Base-by-base conservation (phyloP, 1,140 invertebrate species). In the Ridgeia piscesae region DNA sequence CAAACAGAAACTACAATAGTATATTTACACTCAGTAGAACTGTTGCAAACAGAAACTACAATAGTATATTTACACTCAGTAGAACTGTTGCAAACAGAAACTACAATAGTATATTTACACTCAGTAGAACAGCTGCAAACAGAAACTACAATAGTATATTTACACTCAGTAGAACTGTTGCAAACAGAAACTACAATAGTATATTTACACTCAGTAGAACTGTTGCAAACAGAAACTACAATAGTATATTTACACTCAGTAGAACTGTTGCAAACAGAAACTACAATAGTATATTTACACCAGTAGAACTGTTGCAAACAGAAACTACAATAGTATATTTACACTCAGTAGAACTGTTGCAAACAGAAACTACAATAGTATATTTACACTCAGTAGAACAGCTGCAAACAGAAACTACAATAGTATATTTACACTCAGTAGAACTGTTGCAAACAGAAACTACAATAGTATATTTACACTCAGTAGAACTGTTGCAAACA, bases 291-390 rank as follows among this genome's bases (percentile, higher is more conserved):
- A 11, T 42, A 42, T 42, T 42, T 96, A 95, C 50, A 98, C 93
- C 97, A 98, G 92, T 96, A 96, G 89, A 96, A 94, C 93, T 6
- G 42, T 89, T 92, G n/a, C 42, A 89, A 33, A 33, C 27, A 93
- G 42, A 94, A 94, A 94, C 91, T 93, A 94, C 94, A 90, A 17
- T 34, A 90, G 17, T 31, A 27, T 34, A 34, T 90, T 35, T 34
- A 90, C 89, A 90, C 11, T 27, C 33, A 90, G 34, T 90, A 34
- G 6, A 34, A 34, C 89, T 33, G 33, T 27, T 17, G 35, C 35
- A 27, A 90, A 34, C n/a, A 34, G 1, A 34, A 34, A 90, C 33
- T 27, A 90, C 89, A 35, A 33, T 90, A 90, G 14, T 21, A 33
- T 90, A 34, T 90, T 90, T 90, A 35, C 89, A 34, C 34, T 14